phyloP scores from a whole-genome alignment of 2,113 vertebrate genomes.

The Syngnathus floridae region DNA sequence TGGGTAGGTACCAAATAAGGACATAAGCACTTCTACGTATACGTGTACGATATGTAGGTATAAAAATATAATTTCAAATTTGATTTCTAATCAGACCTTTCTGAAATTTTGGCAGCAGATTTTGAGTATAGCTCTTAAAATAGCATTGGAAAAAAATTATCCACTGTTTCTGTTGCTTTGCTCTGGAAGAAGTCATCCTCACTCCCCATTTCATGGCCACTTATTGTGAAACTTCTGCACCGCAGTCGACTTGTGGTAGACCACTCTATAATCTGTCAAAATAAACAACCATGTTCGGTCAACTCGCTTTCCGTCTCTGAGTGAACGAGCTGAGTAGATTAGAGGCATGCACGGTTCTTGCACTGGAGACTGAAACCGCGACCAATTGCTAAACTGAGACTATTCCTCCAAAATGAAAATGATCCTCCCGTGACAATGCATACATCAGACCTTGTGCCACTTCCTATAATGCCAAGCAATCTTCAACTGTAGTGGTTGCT shows the following conservation, averaged over 20 bases:
- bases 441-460: conserved; percentile 10
- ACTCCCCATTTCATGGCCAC: conserved; percentile 2
- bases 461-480: conserved; percentile 2
- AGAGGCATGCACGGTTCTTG: conserved; percentile 29
- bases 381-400: conserved; percentile 29
- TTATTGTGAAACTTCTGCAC: conserved; percentile 30
- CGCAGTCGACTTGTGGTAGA: conserved; percentile 28
- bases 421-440: conserved; percentile 25
- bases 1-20: background rate
- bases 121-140: background rate
- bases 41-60: background rate
- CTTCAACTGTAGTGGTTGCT: background rate
- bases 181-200: conserved; percentile 17
- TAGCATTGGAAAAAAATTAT: background rate
- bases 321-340: conserved; percentile 47
- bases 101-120: background rate
- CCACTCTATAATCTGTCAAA: conserved; percentile 54
- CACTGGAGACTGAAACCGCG: conserved; percentile 36
- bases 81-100: background rate
- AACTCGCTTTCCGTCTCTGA: conserved; percentile 39
- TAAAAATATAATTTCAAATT: no score
- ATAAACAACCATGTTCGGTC: conserved; percentile 55
- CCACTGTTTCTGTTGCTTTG: background rate
- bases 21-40: background rate
- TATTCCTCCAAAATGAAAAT: conserved; percentile 19